Percentiles rank a stretch among this genome's conserved stretches.
Evolutionary conservation across 2,113 vertebrate species (phyloP).

Genomic region (Osmerus mordax): DNA sequence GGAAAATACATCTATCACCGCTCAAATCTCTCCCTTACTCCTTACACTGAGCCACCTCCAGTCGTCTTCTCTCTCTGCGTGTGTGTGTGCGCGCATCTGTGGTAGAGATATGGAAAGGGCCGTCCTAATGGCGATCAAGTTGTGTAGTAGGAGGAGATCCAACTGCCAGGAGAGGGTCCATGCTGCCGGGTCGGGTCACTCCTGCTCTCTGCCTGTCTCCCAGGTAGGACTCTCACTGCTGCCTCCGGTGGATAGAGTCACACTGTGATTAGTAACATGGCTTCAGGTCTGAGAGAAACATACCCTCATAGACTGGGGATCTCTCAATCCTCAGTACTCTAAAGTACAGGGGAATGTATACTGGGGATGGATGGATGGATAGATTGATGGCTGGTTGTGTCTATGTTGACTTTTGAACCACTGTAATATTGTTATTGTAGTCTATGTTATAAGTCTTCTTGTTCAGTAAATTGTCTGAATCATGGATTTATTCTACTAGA

Average conservation of each 20-base stretch:
- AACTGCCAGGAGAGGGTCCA: too few relatives aligned
- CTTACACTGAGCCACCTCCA: neutral
- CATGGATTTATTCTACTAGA: neutral
- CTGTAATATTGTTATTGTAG: too few relatives aligned
- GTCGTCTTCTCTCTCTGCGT: neutral
- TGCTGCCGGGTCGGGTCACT: neutral
- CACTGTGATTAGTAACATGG: slow-evolving; percentile 14
- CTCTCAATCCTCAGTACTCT: neutral
- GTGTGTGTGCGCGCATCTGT: neutral
- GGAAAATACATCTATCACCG: slow-evolving; percentile 24
- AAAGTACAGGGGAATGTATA: neutral
- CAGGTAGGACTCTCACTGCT: neutral
- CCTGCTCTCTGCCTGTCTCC: slow-evolving; percentile 4
- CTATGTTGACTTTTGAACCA: too few relatives aligned
- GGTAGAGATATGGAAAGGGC: too few relatives aligned
- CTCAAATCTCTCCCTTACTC: slow-evolving; percentile 13
- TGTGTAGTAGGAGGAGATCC: too few relatives aligned
- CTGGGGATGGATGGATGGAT: neutral
- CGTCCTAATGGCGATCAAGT: too few relatives aligned
- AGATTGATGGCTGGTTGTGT: neutral
- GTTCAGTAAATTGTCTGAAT: neutral
- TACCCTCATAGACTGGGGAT: neutral
- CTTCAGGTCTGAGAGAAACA: neutral
- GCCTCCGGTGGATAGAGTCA: slow-evolving; percentile 3
- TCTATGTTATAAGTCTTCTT: too few relatives aligned